A percentile compares a stretch with the other conserved stretches of the same genome.
Conservation (phyloP, 2,797 vertebrate species). For the Oceanodroma leucorhoa region DNA sequence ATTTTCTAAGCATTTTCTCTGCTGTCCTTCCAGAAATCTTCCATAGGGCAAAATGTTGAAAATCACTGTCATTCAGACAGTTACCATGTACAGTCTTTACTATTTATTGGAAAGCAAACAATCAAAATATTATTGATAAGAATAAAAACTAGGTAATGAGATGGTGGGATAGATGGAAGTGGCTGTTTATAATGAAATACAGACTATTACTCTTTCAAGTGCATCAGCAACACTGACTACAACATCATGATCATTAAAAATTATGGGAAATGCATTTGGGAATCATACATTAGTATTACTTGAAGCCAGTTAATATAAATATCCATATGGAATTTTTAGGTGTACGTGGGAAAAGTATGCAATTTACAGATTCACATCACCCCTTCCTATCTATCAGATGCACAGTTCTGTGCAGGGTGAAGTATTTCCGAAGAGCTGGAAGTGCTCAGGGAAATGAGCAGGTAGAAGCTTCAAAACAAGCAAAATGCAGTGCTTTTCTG, state of each 20-base stretch:
- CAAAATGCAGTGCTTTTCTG: neutral
- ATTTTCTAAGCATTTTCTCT: neutral
- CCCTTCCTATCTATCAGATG: neutral
- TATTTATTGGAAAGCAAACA: neutral
- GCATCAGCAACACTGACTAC: neutral
- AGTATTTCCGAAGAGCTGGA: neutral
- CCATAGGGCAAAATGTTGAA: neutral
- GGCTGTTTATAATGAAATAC: neutral
- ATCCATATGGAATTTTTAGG: neutral
- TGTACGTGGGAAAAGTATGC: neutral
- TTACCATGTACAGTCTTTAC: neutral
- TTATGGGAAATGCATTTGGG: neutral
- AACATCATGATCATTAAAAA: neutral
- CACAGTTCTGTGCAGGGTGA: neutral
- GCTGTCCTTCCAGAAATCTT: neutral
- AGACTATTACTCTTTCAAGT: neutral
- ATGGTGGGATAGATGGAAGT: neutral
- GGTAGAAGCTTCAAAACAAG: slow-evolving; percentile 16
- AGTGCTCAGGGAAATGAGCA: neutral
- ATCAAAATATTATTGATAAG: neutral
- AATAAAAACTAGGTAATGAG: neutral
- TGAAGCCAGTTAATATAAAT: neutral
- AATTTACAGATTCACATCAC: neutral
- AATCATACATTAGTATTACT: neutral
- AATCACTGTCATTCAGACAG: neutral